Conservation (phyloP, 2,797 vertebrate species). For the Paramormyrops hopkinsi region DNA sequence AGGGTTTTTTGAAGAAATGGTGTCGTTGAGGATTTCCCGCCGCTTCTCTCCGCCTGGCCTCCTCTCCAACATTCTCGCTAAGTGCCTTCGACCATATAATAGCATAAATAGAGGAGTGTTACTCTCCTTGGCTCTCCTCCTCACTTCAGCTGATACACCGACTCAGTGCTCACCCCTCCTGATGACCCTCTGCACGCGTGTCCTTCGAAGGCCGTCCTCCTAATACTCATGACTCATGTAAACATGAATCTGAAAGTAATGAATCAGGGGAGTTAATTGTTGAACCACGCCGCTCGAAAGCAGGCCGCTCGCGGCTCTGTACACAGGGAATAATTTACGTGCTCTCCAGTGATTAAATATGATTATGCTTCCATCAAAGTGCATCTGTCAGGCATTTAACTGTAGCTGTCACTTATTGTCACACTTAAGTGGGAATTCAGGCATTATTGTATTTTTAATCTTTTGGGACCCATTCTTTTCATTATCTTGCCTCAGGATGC, state of each 20-base stretch:
- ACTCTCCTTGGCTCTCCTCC: neutral
- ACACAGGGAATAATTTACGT: conserved; percentile 8
- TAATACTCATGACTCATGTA: neutral
- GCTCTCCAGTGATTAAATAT: conserved; percentile 4
- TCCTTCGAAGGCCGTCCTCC: neutral
- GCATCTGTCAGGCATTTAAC: neutral
- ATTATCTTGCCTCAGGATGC: neutral
- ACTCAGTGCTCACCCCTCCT: neutral
- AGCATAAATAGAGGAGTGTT: neutral
- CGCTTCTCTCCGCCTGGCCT: neutral
- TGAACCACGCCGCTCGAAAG: neutral
- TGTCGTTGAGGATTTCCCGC: neutral
- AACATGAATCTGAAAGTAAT: neutral
- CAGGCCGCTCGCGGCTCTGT: no score
- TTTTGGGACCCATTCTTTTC: neutral
- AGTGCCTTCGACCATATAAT: neutral
- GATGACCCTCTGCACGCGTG: neutral
- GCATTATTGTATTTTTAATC: neutral
- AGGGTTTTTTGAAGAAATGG: neutral
- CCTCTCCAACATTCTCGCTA: neutral
- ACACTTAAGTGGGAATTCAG: neutral
- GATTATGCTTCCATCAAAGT: neutral
- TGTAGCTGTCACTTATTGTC: neutral
- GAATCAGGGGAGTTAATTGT: neutral
- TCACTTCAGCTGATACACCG: neutral